phyloP scores from a whole-genome alignment of 2,113 vertebrate species.

The Blennius ocellaris region DNA sequence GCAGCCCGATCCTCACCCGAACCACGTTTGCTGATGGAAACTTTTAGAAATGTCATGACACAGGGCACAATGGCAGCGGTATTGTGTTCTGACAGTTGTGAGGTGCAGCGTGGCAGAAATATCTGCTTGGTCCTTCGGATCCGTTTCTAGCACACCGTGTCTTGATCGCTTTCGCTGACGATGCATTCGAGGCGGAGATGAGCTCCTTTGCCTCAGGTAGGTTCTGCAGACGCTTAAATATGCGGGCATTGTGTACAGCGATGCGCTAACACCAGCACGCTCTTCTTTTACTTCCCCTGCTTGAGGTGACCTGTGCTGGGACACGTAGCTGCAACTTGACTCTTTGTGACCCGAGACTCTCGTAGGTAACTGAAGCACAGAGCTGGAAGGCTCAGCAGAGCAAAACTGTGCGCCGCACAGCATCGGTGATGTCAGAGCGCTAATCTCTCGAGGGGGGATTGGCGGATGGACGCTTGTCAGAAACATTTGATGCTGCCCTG shows the following conservation, averaged over 20 bases:
- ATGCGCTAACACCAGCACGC: conserved; percentile 24
- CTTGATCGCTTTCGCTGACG: conserved; percentile 61
- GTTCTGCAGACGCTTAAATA: conserved; percentile 27
- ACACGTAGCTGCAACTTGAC: background rate
- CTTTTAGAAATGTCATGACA: conserved; percentile 13
- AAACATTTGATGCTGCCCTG: conserved; percentile 76
- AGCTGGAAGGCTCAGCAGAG: conserved; percentile 56
- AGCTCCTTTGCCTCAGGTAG: conserved; percentile 59
- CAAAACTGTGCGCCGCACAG: conserved; percentile 61
- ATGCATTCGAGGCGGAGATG: conserved; percentile 45
- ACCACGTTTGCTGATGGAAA: background rate
- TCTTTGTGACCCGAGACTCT: conserved; percentile 42
- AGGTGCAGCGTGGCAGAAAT: conserved; percentile 24
- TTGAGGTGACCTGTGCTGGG: conserved; percentile 1
- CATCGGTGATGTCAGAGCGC: conserved; percentile 88
- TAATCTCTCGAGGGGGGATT: conserved; percentile 85
- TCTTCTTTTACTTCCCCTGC: conserved; percentile 1
- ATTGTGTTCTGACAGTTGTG: conserved; percentile 8
- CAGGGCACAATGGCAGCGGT: conserved; percentile 3
- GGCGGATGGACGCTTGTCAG: conserved; percentile 82
- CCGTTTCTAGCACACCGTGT: conserved; percentile 35
- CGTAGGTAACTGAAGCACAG: conserved; percentile 64
- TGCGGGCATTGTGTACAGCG: conserved; percentile 16
- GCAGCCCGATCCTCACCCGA: background rate
- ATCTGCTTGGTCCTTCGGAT: conserved; percentile 37